Conservation (phyloP, 2,797 vertebrate species). For the Apogon talboti region DNA sequence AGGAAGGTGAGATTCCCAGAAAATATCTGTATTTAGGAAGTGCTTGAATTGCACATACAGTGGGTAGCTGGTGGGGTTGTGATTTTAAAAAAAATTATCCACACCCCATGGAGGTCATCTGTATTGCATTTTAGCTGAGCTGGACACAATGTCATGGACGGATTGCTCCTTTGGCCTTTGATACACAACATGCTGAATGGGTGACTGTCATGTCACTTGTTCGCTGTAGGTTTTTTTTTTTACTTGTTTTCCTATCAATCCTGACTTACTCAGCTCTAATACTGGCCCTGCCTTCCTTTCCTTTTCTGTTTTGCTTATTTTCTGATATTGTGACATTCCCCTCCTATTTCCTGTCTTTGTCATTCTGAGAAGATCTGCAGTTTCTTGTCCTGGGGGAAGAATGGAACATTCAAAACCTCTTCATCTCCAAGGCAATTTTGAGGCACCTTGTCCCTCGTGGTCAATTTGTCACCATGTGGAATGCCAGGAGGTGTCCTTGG, state of each 20-base stretch:
- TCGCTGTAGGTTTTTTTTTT: constrained; percentile 33
- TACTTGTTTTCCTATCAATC: constrained; percentile 45
- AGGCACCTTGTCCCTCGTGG: constrained; percentile 77
- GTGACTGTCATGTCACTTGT: constrained; percentile 45
- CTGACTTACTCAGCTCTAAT: constrained; percentile 36
- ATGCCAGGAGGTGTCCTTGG: constrained; percentile 82
- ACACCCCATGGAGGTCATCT: constrained; percentile 34
- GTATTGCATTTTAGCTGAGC: constrained; percentile 60
- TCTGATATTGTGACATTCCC: constrained; percentile 52
- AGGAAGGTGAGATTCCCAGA: constrained; percentile 16
- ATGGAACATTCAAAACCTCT: constrained; percentile 76
- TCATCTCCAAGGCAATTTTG: constrained; percentile 78
- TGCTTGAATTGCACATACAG: constrained; percentile 41
- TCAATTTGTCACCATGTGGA: constrained; percentile 83
- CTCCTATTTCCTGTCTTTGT: constrained; percentile 34
- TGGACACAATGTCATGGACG: constrained; percentile 39
- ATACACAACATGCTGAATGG: constrained; percentile 62
- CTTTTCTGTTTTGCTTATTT: constrained; percentile 53
- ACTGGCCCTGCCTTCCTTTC: constrained; percentile 37
- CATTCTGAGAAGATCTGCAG: constrained; percentile 61
- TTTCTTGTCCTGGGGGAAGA: constrained; percentile 62
- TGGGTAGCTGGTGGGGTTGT: constrained; percentile 30
- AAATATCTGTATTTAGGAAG: constrained; percentile 37
- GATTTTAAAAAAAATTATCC: constrained; percentile 51
- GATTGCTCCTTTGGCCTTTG: constrained; percentile 56